Conservation (phyloP, 2,113 vertebrate genomes). For the Nanorana parkeri region DNA sequence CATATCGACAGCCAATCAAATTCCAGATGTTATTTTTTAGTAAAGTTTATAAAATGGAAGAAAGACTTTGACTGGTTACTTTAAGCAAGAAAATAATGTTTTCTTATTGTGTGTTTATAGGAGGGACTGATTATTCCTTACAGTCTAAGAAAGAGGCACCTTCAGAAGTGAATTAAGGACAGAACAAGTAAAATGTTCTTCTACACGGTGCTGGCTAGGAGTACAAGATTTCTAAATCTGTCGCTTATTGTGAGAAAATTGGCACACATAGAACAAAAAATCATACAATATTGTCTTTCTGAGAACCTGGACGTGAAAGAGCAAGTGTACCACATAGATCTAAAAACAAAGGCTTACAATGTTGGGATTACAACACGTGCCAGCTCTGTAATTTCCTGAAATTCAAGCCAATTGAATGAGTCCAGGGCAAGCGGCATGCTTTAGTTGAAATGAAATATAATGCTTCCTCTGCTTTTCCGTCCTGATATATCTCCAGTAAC, state of each 20-base stretch:
- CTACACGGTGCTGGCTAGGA: constrained; percentile 24
- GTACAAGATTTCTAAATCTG: constrained; percentile 17
- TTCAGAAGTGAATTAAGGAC: constrained; percentile 26
- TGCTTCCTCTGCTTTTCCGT: constrained; percentile 47
- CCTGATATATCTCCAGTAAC: constrained; percentile 44
- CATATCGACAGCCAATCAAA: too few relatives aligned
- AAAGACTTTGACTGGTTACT: too few relatives aligned
- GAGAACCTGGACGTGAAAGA: constrained; percentile 53
- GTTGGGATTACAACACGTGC: constrained; percentile 57
- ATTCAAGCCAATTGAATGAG: constrained; percentile 37
- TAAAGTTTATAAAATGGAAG: too few relatives aligned
- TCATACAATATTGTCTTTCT: constrained; percentile 52
- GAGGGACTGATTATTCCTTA: too few relatives aligned
- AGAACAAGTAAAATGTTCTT: neutral
- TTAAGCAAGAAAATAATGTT: too few relatives aligned
- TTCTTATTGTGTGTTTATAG: too few relatives aligned
- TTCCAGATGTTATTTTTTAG: too few relatives aligned
- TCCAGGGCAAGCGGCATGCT: neutral
- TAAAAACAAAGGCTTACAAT: constrained; percentile 56
- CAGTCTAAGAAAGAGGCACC: neutral
- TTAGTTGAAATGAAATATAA: constrained; percentile 38
- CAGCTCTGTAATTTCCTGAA: constrained; percentile 57
- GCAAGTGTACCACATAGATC: constrained; percentile 49
- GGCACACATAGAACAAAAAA: constrained; percentile 47
- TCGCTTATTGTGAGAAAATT: constrained; percentile 22